phyloP scores from a whole-genome alignment of 2,888 invertebrate genomes.

The Conus canariensis region DNA sequence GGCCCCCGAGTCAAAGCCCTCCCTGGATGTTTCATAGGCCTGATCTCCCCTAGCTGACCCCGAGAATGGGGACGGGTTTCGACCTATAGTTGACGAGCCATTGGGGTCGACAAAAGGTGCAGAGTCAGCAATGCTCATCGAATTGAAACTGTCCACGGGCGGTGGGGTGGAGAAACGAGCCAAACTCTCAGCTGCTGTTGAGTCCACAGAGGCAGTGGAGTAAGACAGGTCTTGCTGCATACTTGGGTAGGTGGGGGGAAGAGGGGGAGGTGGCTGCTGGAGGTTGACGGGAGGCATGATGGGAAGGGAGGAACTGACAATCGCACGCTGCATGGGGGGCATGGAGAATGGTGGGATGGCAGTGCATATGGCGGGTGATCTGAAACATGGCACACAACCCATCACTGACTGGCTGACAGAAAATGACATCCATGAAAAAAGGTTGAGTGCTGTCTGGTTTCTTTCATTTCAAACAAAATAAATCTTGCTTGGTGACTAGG shows the following conservation, averaged over 20 bases:
- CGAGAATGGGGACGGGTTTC: slow-evolving; percentile 22
- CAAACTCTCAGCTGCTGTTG: slow-evolving; percentile 30
- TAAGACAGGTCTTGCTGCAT: slow-evolving; percentile 14
- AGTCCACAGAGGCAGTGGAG: background rate
- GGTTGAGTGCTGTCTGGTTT: too few species aligned
- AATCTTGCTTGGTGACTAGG: too few species aligned
- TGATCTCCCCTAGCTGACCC: slow-evolving; percentile 22
- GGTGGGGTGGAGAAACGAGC: slow-evolving; percentile 35
- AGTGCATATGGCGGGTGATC: background rate
- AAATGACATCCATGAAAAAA: too few species aligned
- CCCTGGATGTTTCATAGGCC: background rate
- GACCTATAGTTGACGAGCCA: slow-evolving; percentile 41
- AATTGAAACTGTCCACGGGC: slow-evolving; percentile 31
- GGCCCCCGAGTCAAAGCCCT: background rate
- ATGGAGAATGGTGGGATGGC: background rate
- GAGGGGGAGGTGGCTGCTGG: slow-evolving; percentile 25
- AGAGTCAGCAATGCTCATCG: slow-evolving; percentile 47
- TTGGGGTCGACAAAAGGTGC: slow-evolving; percentile 50
- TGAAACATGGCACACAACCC: slow-evolving; percentile 1
- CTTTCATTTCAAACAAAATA: too few species aligned
- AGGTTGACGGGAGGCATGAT: slow-evolving; percentile 14
- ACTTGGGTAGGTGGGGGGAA: background rate
- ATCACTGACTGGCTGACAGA: background rate
- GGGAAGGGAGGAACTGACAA: background rate
- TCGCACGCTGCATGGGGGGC: background rate